Percentiles rank a stretch among this genome's conserved stretches.
phyloP scores from a whole-genome alignment of 2,888 invertebrate species.

The Sipha maydis region DNA sequence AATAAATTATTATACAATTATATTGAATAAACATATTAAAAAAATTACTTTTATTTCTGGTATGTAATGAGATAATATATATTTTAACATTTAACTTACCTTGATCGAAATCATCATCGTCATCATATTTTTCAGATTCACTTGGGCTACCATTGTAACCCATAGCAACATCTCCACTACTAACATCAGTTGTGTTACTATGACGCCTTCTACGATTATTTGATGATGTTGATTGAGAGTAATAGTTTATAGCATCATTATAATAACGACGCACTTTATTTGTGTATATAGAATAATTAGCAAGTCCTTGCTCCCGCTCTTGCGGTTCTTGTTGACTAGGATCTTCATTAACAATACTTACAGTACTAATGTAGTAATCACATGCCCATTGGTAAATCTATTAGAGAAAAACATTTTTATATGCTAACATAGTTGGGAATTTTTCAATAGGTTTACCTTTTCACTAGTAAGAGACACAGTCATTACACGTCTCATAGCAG shows the following conservation, averaged over 20 bases:
- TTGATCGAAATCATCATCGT: slow-evolving; percentile 27
- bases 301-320: background rate
- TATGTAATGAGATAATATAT: background rate
- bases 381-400: slow-evolving; percentile 72
- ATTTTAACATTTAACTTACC: slow-evolving; percentile 1
- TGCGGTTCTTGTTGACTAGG: slow-evolving; percentile 7
- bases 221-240: slow-evolving; percentile 9
- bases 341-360: background rate
- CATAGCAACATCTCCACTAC: background rate
- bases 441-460: slow-evolving; percentile 36
- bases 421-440: background rate
- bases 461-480: slow-evolving; percentile 90
- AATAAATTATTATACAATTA: too few species aligned
- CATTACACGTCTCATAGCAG: slow-evolving; percentile 93
- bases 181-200: background rate
- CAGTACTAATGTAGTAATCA: slow-evolving; percentile 17
- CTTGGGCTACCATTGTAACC: background rate
- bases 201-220: background rate
- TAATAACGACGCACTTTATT: slow-evolving; percentile 41
- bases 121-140: slow-evolving; percentile 35
- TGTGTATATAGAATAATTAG: slow-evolving; percentile 46
- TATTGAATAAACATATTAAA: background rate
- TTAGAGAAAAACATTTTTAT: slow-evolving; percentile 66
- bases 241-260: slow-evolving; percentile 43
- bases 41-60: background rate